Evolutionary conservation across 1,140 invertebrate genomes (phyloP).

Genomic region (Manduca sexta): DNA sequence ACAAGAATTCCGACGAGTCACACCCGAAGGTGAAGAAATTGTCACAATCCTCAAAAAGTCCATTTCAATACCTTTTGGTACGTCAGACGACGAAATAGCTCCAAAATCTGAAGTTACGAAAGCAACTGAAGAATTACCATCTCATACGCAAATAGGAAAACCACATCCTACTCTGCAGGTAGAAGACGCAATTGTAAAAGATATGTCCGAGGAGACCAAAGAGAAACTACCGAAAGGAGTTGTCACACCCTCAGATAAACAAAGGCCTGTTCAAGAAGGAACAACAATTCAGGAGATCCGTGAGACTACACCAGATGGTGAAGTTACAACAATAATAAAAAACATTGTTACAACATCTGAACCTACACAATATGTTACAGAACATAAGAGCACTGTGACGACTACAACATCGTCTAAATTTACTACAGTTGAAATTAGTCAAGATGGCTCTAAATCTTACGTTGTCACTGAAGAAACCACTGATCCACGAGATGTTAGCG

Average conservation of each 20-base stretch:
- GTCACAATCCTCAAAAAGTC: constrained; percentile 10
- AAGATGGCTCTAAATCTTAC: constrained; percentile 41
- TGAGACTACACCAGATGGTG: constrained; percentile 10
- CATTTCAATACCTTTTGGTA: neutral
- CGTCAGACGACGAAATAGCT: neutral
- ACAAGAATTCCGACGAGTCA: constrained; percentile 10
- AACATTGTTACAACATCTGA: constrained; percentile 21
- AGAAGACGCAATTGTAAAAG: too few relatives aligned
- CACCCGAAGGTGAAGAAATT: constrained; percentile 11
- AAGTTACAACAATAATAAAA: constrained; percentile 8
- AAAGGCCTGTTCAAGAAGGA: neutral
- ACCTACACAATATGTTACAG: constrained; percentile 32
- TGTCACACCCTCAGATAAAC: neutral
- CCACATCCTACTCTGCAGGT: too few relatives aligned
- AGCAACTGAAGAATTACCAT: too few relatives aligned
- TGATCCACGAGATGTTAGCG: constrained; percentile 8
- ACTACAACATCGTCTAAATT: constrained; percentile 36
- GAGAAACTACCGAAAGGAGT: too few relatives aligned
- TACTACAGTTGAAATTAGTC: constrained; percentile 41
- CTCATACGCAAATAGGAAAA: too few relatives aligned
- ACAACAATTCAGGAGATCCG: constrained; percentile 6
- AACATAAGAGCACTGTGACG: constrained; percentile 37
- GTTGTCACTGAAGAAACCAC: constrained; percentile 25
- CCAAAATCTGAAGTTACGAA: too few relatives aligned
- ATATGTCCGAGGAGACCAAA: too few relatives aligned